These are phyloP conservation scores for Pseudonaja textilis DNA, from an alignment of 2,113 vertebrate species.

Conservation along the genomic window DNA sequence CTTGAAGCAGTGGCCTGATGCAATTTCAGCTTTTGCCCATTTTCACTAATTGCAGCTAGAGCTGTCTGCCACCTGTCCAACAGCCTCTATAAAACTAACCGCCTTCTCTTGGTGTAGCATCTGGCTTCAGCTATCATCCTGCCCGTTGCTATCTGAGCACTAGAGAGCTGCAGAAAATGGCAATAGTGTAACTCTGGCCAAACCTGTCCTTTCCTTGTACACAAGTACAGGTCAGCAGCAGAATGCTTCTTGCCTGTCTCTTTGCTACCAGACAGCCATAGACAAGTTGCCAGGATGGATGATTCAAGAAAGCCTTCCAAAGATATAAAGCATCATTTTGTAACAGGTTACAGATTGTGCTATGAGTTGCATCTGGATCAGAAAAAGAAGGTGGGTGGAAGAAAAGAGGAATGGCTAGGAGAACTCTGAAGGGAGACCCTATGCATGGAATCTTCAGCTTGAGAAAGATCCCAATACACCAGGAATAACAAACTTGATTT, in stretches of 20 bases:
- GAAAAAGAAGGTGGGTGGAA: no score
- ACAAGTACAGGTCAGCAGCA: background rate
- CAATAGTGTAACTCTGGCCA: no score
- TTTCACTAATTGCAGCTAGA: constrained; percentile 20
- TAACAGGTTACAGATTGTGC: background rate
- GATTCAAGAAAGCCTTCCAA: background rate
- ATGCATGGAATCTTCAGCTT: background rate
- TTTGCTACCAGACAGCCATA: background rate
- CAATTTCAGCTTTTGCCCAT: constrained; percentile 18
- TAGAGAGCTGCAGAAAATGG: background rate
- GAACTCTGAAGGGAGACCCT: background rate
- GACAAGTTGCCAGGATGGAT: background rate
- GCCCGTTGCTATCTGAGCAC: accelerated
- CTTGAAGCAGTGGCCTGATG: constrained; percentile 25
- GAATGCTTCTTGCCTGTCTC: background rate
- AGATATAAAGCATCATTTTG: background rate
- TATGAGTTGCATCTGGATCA: no score
- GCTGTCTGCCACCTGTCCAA: background rate
- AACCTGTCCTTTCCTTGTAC: background rate
- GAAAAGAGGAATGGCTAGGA: background rate
- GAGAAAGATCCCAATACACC: background rate
- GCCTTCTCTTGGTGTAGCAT: background rate
- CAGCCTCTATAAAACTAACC: constrained; percentile 6
- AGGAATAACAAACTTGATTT: no score
- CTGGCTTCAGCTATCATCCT: accelerated